phyloP scores from a whole-genome alignment of 2,113 vertebrate genomes.

The Ranitomeya variabilis region DNA sequence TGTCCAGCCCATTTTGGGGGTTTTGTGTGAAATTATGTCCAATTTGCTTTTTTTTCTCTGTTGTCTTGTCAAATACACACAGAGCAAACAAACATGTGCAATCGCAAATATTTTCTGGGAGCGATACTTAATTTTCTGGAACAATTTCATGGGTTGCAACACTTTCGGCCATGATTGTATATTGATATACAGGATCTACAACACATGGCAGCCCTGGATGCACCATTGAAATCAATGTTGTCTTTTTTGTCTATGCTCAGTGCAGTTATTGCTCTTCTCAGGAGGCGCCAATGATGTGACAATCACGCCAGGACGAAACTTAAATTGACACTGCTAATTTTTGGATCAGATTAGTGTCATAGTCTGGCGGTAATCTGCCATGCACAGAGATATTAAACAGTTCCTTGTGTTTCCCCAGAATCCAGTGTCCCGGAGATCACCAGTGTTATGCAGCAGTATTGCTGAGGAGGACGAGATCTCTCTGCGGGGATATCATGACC shows the following conservation, averaged over 20 bases:
- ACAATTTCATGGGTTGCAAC: too few relatives aligned
- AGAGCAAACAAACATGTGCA: too few relatives aligned
- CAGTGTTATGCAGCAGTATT: background rate
- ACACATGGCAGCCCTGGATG: background rate
- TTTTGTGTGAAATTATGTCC: too few relatives aligned
- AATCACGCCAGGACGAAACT: too few relatives aligned
- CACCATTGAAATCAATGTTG: background rate
- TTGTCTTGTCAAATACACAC: too few relatives aligned
- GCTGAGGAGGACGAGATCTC: constrained; percentile 60
- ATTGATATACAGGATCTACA: too few relatives aligned
- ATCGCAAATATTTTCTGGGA: too few relatives aligned
- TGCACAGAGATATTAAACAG: background rate
- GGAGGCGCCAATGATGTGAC: too few relatives aligned
- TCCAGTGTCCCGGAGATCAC: background rate
- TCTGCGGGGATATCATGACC: constrained; percentile 67
- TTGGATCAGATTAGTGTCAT: background rate
- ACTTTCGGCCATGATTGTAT: too few relatives aligned
- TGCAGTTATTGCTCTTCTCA: background rate
- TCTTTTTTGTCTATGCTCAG: background rate
- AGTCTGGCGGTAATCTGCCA: background rate
- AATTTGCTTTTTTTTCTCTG: too few relatives aligned
- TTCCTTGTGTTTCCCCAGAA: constrained; percentile 59
- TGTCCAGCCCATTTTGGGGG: too few relatives aligned
- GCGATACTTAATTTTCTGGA: too few relatives aligned
- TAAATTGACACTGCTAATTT: background rate